Base-by-base conservation (phyloP, 2,113 vertebrate species). In the Regulus satrapa region DNA sequence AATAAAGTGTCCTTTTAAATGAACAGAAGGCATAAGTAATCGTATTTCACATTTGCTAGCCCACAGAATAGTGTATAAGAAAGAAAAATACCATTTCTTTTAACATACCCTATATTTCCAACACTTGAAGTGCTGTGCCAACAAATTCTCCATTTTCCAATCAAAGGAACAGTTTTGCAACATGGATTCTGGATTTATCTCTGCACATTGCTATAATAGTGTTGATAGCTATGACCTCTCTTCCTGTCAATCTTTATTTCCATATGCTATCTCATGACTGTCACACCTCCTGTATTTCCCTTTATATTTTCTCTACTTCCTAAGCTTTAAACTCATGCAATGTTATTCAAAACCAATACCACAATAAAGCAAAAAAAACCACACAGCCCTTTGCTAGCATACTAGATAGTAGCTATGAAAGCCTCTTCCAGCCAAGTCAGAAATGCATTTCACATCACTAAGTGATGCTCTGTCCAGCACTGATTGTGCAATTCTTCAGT, bases 201-300 rank as follows among this genome's bases (percentile, higher is more conserved):
- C 62, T 72, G 66, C 41, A 80, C 49, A 55, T 25, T 79, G 25
- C 41, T 82, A 2, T 34, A 54, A 75, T 3, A 56, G 38, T 20
- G 66, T 25, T 85, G 74, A 89, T 83, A 31, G 32, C 64, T 88
- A 58, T 28, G 67, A 75, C 78, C 87, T 51, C 62, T 76, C 80
- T 73, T 85, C 52, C 82, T 74, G 59, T 79, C 93, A 88, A 17
- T 63, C 75, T 85, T 94, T n/a, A 88, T 43, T 84, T 95, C 67
- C 59, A 69, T 88, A 58, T n/a, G 79, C 23, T 54, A 58, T 76
- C 56, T 38, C 21, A 92, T 77, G 51, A 71, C 87, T 87, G 81
- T 58, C 67, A 82, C 14, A 51, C 15, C 71, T 66, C 29, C 38
- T 49, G 1, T 45, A 68, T 46, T 87, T 76, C n/a, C 63, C 19